Base-by-base conservation (phyloP, 2,797 vertebrate species). In the Hemitrygon akajei region DNA sequence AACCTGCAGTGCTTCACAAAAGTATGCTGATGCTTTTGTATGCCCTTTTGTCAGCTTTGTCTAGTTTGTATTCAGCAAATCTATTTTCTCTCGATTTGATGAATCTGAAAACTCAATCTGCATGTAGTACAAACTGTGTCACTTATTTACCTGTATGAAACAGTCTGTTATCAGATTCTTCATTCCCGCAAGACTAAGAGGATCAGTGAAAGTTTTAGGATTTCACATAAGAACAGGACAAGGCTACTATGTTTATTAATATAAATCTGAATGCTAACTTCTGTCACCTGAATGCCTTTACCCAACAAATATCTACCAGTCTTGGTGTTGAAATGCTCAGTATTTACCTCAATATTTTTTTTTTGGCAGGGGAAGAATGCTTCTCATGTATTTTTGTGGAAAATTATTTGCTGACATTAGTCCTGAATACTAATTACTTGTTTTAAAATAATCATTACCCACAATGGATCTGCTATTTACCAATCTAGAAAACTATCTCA, bases 1-100 rank as follows among this genome's bases (percentile, higher is more conserved):
- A 87, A 63, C 58, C 84, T 34, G 58, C 84, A 63, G 84, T 87
- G 84, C 30, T 87, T 87, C 58, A 66, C 84, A 87, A 63, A 87
- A 60, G 58, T 87, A 87, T 60, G 82, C 58, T 87, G 60, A 87
- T 87, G 58, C 60, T 63, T 63, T 87, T 63, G 84, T 34, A 87
- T 63, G 30, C 60, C 14, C 58, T 30, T 63, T 87, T 87, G 84
- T 87, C 84, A 87, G 84, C 58, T 63, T 60, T 63, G 84, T 58
- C 84, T 66, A 2, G 30, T 63, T 87, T 63, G 58, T 9, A 87
- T 87, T 63, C 84, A n/a, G 14, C n/a, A 58, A 2, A 87, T 63
- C 27, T 14, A 30, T 87, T 87, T 87, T 66, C 12, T 34, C 56
- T 34, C 18, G 58, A 63, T 87, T 87, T n/a, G 84, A 87, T 87